phyloP scores from a whole-genome alignment of 2,797 vertebrate genomes.

The Aulostomus chinensis region DNA sequence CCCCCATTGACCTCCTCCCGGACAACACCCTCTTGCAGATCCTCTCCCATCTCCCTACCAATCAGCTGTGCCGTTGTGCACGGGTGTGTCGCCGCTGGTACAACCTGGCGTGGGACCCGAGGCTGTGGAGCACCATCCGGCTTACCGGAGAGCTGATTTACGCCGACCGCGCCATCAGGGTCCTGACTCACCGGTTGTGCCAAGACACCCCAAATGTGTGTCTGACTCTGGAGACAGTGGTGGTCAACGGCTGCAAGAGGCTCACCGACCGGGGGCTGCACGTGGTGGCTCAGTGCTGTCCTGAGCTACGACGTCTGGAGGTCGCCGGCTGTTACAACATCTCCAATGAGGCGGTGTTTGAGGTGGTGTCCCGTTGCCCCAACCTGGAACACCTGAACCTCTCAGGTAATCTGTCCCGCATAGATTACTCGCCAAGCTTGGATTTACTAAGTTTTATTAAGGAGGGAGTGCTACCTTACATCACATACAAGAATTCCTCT shows the following conservation, averaged over 20 bases:
- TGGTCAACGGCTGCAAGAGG: constrained; percentile 91
- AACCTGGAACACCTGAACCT: constrained; percentile 96
- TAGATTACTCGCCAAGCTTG: not conserved
- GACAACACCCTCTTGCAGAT: constrained; percentile 89
- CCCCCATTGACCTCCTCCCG: constrained; percentile 89
- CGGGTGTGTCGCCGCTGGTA: constrained; percentile 96
- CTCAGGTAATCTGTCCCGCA: no score
- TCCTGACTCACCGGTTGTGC: constrained; percentile 94
- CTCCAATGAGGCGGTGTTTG: constrained; percentile 95
- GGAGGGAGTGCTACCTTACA: constrained; percentile 27
- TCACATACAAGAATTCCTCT: constrained; percentile 61
- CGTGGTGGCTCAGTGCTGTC: constrained; percentile 93
- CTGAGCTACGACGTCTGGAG: constrained; percentile 91
- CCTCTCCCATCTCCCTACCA: constrained; percentile 93
- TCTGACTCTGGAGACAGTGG: constrained; percentile 94
- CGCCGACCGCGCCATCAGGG: constrained; percentile 91
- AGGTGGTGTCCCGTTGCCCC: constrained; percentile 95
- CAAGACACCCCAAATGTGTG: constrained; percentile 98
- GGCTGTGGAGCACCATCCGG: constrained; percentile 91
- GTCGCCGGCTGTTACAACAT: constrained; percentile 95
- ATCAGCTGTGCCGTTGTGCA: constrained; percentile 95
- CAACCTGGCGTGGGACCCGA: constrained; percentile 96
- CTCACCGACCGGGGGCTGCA: constrained; percentile 96
- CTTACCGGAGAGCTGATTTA: constrained; percentile 91
- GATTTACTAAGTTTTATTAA: constrained; percentile 13